Conservation (phyloP, 2,113 vertebrate genomes). For the Lichenostomus cassidix region DNA sequence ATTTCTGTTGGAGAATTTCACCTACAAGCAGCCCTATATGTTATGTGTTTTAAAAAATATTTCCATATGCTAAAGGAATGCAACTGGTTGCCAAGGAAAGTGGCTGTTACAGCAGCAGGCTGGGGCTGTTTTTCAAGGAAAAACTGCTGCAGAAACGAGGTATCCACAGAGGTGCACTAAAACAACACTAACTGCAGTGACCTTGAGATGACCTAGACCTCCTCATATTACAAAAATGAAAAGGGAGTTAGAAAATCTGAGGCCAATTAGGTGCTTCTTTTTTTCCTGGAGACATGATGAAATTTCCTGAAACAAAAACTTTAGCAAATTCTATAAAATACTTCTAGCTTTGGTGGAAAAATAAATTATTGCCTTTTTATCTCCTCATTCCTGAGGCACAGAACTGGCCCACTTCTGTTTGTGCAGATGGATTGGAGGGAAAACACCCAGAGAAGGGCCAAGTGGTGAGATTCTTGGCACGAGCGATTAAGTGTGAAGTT, state of each 20-base stretch:
- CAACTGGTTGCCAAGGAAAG: conserved; percentile 75
- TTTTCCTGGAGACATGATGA: conserved; percentile 82
- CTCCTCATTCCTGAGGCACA: conserved; percentile 80
- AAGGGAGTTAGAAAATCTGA: conserved; percentile 73
- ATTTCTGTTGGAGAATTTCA: conserved; percentile 60
- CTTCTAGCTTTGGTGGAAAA: conserved; percentile 78
- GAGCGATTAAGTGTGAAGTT: conserved; percentile 55
- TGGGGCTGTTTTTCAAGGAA: conserved; percentile 73
- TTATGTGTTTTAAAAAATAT: conserved; percentile 79
- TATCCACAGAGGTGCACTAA: conserved; percentile 79
- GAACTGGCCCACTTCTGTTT: conserved; percentile 77
- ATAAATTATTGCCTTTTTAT: conserved; percentile 80
- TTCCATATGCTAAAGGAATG: conserved; percentile 84
- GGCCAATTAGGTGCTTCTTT: conserved; percentile 67
- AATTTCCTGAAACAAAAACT: conserved; percentile 84
- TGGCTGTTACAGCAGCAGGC: conserved; percentile 67
- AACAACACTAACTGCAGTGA: conserved; percentile 73
- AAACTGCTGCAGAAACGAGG: conserved; percentile 75
- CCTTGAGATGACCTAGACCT: conserved; percentile 75
- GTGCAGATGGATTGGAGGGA: conserved; percentile 83
- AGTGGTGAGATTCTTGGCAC: conserved; percentile 74
- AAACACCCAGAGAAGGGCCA: conserved; percentile 79
- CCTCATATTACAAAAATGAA: conserved; percentile 75
- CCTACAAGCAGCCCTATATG: conserved; percentile 61
- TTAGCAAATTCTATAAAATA: conserved; percentile 77